Conservation (phyloP, 2,888 invertebrate genomes). For the Polydrusus pterygomalis region DNA sequence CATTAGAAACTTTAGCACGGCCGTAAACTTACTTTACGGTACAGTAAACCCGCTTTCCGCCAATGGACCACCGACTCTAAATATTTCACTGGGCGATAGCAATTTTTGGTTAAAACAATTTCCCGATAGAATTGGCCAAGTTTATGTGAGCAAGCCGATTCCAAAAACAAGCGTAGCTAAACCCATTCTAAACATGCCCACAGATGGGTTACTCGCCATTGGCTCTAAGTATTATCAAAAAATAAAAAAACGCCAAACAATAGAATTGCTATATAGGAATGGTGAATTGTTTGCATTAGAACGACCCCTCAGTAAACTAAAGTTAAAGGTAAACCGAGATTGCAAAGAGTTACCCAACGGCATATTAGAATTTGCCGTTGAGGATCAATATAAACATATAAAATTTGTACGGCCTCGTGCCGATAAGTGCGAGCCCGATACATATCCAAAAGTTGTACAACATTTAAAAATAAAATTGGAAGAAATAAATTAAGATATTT, state of each 20-base stretch:
- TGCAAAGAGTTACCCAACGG: background rate
- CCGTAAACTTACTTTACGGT: background rate
- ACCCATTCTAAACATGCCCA: background rate
- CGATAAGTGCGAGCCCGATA: background rate
- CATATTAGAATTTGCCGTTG: background rate
- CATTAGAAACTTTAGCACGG: background rate
- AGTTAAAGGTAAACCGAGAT: background rate
- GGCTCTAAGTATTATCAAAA: background rate
- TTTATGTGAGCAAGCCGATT: background rate
- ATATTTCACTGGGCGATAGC: background rate
- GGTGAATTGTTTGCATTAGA: slow-evolving; percentile 9
- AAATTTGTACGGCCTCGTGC: background rate
- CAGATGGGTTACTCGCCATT: slow-evolving; percentile 3
- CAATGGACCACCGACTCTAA: too few relatives aligned
- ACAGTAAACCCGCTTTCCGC: background rate
- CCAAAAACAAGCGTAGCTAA: background rate
- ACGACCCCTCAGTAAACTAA: background rate
- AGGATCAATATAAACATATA: background rate
- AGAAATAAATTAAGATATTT: too few relatives aligned
- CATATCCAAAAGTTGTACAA: background rate
- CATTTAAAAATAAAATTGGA: background rate
- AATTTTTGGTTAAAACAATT: slow-evolving; percentile 1
- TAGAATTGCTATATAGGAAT: background rate
- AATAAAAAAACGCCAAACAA: background rate
- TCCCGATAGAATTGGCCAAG: background rate